Evolutionary conservation across 35 echinoderm and acorn worm genomes (phyloP).

Genomic region (Apostichopus parvimensis): DNA sequence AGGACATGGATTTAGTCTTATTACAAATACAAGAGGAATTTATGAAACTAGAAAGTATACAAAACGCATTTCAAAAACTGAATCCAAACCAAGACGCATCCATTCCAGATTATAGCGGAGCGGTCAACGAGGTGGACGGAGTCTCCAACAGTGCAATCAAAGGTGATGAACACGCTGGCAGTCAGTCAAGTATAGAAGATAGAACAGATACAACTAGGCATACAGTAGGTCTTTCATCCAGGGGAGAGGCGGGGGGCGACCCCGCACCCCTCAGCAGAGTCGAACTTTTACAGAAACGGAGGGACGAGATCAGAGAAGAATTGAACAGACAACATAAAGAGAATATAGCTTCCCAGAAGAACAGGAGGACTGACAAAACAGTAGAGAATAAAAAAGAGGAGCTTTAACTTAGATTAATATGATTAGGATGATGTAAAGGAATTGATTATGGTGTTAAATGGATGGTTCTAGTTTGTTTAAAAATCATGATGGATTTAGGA

Average conservation of each 20-base stretch:
- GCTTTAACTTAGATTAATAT: neutral
- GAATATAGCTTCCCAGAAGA: neutral
- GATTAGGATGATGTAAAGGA: neutral
- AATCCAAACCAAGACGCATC: conserved; percentile 32
- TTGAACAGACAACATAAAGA: neutral
- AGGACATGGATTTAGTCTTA: conserved; percentile 37
- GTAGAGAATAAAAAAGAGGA: neutral
- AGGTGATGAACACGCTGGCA: neutral
- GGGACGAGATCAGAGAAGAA: neutral
- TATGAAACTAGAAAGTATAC: conserved; percentile 62
- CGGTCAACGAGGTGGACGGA: too few species aligned
- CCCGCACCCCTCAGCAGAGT: neutral
- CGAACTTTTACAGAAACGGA: conserved; percentile 9
- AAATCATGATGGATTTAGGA: too few species aligned
- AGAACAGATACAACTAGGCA: neutral
- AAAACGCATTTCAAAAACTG: conserved; percentile 39
- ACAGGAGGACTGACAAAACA: neutral
- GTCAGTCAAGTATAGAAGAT: neutral
- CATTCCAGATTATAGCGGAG: neutral
- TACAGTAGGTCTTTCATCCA: neutral
- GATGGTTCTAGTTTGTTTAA: too few species aligned
- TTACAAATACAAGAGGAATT: conserved; percentile 68
- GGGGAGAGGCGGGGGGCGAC: neutral
- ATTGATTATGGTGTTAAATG: neutral
- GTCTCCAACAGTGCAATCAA: neutral